A percentile compares a stretch with the other conserved stretches of the same genome.
phyloP scores from a whole-genome alignment of 1,140 invertebrate species.

The Scaptomyza montana region DNA sequence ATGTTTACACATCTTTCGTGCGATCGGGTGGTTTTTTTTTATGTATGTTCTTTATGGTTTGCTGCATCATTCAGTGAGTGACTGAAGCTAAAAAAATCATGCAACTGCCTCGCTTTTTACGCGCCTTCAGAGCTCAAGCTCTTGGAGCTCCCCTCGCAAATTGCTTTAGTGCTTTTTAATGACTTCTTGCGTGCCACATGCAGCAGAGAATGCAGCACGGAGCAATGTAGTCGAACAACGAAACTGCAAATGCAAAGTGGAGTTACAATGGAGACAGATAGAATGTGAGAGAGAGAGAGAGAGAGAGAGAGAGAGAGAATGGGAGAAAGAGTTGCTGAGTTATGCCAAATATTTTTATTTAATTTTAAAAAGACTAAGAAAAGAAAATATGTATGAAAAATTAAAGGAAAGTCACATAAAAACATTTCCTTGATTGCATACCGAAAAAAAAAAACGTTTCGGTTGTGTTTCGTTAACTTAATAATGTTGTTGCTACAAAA shows the following conservation, averaged over 20 bases:
- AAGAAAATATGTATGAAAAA: too few relatives aligned
- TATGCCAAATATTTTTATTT: conserved; percentile 17
- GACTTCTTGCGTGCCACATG: conserved; percentile 78
- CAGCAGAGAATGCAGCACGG: conserved; percentile 53
- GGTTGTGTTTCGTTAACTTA: conserved; percentile 46
- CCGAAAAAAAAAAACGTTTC: conserved; percentile 24
- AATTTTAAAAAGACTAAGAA: conserved; percentile 12
- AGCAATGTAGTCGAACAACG: background rate
- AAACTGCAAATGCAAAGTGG: conserved; percentile 24
- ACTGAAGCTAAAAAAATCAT: conserved; percentile 30
- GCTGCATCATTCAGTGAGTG: conserved; percentile 50
- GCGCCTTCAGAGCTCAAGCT: conserved; percentile 39
- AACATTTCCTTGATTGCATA: conserved; percentile 33
- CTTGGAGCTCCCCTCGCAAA: conserved; percentile 31
- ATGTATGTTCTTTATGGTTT: conserved; percentile 46
- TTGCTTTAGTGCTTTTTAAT: conserved; percentile 67
- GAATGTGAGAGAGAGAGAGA: background rate
- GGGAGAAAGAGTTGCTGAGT: conserved; percentile 1
- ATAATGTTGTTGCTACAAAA: conserved; percentile 60
- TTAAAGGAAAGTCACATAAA: conserved; percentile 32
- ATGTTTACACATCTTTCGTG: too few relatives aligned
- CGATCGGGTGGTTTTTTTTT: too few relatives aligned
- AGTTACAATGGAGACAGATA: background rate
- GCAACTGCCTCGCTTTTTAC: conserved; percentile 43
- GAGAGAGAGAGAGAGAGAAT: background rate